A percentile compares a stretch with the other conserved stretches of the same genome.
Evolutionary conservation across 2,888 invertebrate species (phyloP).

Genomic region (Scaptomyza reducta): DNA sequence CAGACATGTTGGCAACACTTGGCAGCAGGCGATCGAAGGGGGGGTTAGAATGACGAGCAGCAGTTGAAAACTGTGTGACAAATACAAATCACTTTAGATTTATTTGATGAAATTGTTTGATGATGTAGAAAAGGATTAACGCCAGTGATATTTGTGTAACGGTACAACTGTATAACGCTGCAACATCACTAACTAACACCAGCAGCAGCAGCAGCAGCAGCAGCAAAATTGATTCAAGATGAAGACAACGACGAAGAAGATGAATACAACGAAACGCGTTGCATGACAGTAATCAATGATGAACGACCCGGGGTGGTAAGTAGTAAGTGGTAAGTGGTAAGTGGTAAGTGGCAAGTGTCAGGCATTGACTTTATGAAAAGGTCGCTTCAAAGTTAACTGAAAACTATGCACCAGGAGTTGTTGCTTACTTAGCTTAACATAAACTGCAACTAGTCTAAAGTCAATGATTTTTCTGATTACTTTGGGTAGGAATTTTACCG

Average conservation of each 20-base stretch:
- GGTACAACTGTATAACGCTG: constrained; percentile 12
- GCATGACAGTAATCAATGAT: constrained; percentile 69
- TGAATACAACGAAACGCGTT: constrained; percentile 8
- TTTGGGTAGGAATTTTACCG: too few relatives aligned
- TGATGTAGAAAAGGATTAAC: constrained; percentile 80
- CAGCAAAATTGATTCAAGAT: constrained; percentile 60
- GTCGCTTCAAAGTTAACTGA: constrained; percentile 46
- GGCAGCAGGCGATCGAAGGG: neutral
- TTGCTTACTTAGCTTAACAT: neutral
- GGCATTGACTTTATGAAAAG: constrained; percentile 40
- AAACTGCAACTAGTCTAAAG: too few relatives aligned
- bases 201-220: neutral
- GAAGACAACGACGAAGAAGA: constrained; percentile 33
- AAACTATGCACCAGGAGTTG: neutral
- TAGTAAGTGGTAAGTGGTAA: neutral
- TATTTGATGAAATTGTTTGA: constrained; percentile 80
- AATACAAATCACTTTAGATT: constrained; percentile 79
- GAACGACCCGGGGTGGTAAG: constrained; percentile 32
- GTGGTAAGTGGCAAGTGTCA: constrained; percentile 12
- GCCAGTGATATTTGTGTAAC: constrained; percentile 74
- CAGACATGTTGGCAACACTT: constrained; percentile 56
- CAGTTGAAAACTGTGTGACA: constrained; percentile 75
- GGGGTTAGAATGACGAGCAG: constrained; percentile 45
- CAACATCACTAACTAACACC: constrained; percentile 3
- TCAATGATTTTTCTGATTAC: neutral